Evolutionary conservation across 2,888 invertebrate species (phyloP), one percentile per base, ranked within the genome.

Genomic region (Eupeodes luniger): DNA sequence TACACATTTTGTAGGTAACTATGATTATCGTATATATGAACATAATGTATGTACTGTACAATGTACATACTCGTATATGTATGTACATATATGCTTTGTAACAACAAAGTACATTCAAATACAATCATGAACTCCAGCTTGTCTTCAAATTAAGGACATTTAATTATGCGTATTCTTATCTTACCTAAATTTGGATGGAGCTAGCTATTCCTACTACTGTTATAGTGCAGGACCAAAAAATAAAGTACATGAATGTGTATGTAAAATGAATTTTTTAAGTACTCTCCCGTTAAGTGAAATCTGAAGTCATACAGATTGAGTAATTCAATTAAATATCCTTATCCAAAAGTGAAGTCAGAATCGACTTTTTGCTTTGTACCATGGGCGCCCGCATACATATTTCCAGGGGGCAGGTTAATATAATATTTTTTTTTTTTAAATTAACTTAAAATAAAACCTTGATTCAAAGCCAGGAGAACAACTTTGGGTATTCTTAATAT

Each of bases 241-340:
- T 69, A 6, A n/a, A 19, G 62, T 53, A 70, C 27, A 27, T 27
- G 14, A 34, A 61, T 36, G 19, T 19, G 47, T 67, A 72, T 51
- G 75, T 76, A 66, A 64, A 51, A 57, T 47, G 44, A 57, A 27
- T 57, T 57, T 57, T 49, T 57, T 66, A 19, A 77, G 40, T 59
- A 51, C 67, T 69, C 67, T 69, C 44, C 74, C 74, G 69, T 82
- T 70, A 79, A 79, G 79, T 81, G 67, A 78, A 85, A 81, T 78
- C 62, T 82, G 44, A 78, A 78, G 51, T 69, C 62, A 27, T 44
- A 61, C 61, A 77, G n/a, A 64, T 76, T 47, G 61, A 80, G 66
- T 81, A 64, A 27, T 67, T 79, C 79, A 83, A 79, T 79, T 82
- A 70, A 57, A 72, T 70, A 70, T 75, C 75, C 72, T 57, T 72